These are phyloP conservation scores for Disparrhopalites patrizii DNA, from an alignment of 2,888 invertebrate species.

Conservation along the genomic window DNA sequence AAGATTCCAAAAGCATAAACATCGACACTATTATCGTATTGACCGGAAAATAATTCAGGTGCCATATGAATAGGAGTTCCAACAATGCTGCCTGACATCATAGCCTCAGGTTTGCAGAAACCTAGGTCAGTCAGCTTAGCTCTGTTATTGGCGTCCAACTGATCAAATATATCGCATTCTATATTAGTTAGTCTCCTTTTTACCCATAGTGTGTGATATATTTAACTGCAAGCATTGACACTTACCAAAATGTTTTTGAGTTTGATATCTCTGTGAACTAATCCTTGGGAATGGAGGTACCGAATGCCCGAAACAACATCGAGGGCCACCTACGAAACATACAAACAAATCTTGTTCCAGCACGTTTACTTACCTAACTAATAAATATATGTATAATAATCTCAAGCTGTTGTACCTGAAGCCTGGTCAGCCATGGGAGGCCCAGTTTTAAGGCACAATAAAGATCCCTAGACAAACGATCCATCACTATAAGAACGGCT, in stretches of 20 bases:
- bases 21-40: conserved; percentile 78
- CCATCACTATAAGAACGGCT: conserved; percentile 77
- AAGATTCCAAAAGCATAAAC: conserved; percentile 86
- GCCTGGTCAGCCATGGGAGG: conserved; percentile 61
- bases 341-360: too few relatives aligned
- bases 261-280: conserved; percentile 85
- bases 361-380: too few relatives aligned
- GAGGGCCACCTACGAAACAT: conserved; percentile 61
- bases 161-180: conserved; percentile 24
- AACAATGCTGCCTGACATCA: conserved; percentile 84
- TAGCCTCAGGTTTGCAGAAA: conserved; percentile 83
- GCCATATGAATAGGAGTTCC: conserved; percentile 90
- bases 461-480: conserved; percentile 68
- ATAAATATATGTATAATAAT: background rate
- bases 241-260: conserved; percentile 78
- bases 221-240: too few relatives aligned
- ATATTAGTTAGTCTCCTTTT: too few relatives aligned
- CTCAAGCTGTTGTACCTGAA: conserved; percentile 51
- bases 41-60: conserved; percentile 75
- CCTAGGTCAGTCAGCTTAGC: conserved; percentile 83
- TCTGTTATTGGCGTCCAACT: conserved; percentile 66
- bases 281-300: conserved; percentile 80
- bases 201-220: too few relatives aligned
- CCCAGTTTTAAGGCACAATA: conserved; percentile 71
- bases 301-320: conserved; percentile 84